phyloP scores from a whole-genome alignment of 2,113 vertebrate genomes.

The Oceanites oceanicus region DNA sequence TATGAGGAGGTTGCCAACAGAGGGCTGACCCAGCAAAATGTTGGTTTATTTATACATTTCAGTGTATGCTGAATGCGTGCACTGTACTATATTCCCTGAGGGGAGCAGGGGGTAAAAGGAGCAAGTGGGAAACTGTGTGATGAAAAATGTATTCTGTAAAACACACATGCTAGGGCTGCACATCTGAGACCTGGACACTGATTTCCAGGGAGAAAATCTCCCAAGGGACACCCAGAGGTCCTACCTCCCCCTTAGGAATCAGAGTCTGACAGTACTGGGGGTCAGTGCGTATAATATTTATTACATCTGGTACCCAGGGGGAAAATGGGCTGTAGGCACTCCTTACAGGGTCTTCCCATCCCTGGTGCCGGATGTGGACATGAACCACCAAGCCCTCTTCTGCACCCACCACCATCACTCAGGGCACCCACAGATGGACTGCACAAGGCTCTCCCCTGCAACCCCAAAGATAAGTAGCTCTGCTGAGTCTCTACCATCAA shows the following conservation, averaged over 20 bases:
- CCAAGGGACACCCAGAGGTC: background rate
- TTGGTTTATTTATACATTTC: slow-evolving; percentile 48
- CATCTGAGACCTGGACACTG: background rate
- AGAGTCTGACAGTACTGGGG: background rate
- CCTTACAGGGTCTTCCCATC: background rate
- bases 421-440: background rate
- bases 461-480: background rate
- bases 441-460: rapidly evolving
- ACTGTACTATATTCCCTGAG: background rate
- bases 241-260: rapidly evolving
- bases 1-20: background rate
- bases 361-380: background rate
- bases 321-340: background rate
- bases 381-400: background rate
- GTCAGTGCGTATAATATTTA: background rate
- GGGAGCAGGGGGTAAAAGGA: background rate
- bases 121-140: background rate
- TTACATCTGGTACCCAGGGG: background rate
- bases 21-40: slow-evolving; percentile 45
- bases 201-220: background rate
- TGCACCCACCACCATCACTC: background rate
- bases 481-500: background rate
- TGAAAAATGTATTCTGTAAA: background rate
- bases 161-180: background rate
- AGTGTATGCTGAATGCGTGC: background rate